These are phyloP conservation scores for Scelioninae gen. 1 DNA, from an alignment of 2,888 invertebrate genomes.

Conservation along the genomic window DNA sequence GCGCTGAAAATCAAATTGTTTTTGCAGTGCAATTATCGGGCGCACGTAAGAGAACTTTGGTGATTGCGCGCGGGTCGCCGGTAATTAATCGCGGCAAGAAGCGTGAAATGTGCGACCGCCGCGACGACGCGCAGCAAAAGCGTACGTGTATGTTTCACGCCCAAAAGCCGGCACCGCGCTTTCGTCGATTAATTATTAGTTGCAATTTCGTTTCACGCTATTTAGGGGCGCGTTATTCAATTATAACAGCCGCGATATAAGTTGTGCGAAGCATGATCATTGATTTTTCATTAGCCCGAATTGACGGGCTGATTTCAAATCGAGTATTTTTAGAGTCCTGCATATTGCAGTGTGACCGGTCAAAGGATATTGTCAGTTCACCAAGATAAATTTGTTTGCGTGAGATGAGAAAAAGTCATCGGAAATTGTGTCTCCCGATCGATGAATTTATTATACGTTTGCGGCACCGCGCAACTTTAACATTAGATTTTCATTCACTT, in stretches of 20 bases:
- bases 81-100: conserved; percentile 34
- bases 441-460: conserved; percentile 20
- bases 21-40: conserved; percentile 36
- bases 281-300: conserved; percentile 52
- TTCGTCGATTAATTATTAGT: conserved; percentile 9
- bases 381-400: conserved; percentile 48
- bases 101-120: conserved; percentile 31
- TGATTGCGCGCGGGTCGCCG: conserved; percentile 14
- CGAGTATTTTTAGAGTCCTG: conserved; percentile 36
- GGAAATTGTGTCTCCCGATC: conserved; percentile 14
- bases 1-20: conserved; percentile 45
- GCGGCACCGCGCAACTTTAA: no score
- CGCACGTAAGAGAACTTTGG: conserved; percentile 17
- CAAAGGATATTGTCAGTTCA: conserved; percentile 52
- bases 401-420: conserved; percentile 39
- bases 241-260: conserved; percentile 8
- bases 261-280: conserved; percentile 10
- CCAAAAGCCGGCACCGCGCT: conserved; percentile 4
- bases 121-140: no score
- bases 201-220: not conserved
- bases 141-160: conserved; percentile 7
- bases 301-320: conserved; percentile 45
- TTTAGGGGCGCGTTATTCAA: conserved; percentile 1
- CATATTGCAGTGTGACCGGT: conserved; percentile 42
- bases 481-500: no score